Evolutionary conservation across 2,113 vertebrate species (phyloP), one percentile per base, ranked within the genome.

Genomic region (Otocyon megalotis): DNA sequence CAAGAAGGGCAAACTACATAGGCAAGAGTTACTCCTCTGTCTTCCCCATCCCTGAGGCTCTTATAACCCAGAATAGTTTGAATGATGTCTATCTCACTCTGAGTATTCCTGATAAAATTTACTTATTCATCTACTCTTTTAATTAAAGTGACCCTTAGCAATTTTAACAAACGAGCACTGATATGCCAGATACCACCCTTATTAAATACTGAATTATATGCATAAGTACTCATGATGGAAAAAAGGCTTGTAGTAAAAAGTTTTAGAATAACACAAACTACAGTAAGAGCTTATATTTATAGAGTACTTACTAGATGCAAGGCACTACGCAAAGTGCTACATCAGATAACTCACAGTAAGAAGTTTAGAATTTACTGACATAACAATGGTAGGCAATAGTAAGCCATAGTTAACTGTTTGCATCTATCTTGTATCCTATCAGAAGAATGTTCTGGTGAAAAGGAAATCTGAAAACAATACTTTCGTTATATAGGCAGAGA

Each of bases 221-320:
- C 2, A 17, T 54, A 90, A 67, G 16, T 83, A 94, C 8, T 80
- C 22, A 89, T 11, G 48, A 77, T 90, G 48, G 7, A 14, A 79
- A 96, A 84, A 93, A 50, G 20, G 58, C 24, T 96, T 74, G 87
- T 1, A 43, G 22, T 58, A 88, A 96, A 96, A 91, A 56, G 7
- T 56, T 89, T 69, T 43, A 79, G 9, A 95, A 63, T 94, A 81
- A 97, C 16, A 37, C 65, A 96, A 96, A 81, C 88, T 95, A 87
- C 30, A 93, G 26, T n/a, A 93, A 94, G 56, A 91, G 30, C 43
- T 88, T 83, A 71, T 50, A 50, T 81, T 93, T 62, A 79, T 2
- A 93, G 67, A 81, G 48, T 88, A 96, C 93, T 97, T 94, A 97
- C 80, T 30, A 95, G 63, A 60, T 88, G 7, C 80, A 92, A 96